Evolutionary conservation across 2,797 vertebrate species (phyloP).

Genomic region (Peromyscus attwateri): DNA sequence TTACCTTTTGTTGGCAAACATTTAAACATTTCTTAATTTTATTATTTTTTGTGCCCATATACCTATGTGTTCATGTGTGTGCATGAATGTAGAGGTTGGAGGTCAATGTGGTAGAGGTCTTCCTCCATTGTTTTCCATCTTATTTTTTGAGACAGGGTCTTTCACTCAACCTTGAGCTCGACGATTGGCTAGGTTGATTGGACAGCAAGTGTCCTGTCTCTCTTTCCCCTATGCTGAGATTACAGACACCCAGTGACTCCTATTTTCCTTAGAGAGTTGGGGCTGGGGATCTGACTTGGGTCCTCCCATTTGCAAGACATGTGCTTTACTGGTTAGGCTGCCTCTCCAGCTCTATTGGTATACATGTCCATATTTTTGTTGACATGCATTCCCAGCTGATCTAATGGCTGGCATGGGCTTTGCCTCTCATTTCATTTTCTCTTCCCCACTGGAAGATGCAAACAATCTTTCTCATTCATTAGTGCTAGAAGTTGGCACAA

Average conservation of each 20-base stretch:
- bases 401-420: neutral
- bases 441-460: neutral
- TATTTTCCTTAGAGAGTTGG: neutral
- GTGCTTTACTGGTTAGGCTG: rapidly evolving
- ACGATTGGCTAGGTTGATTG: neutral
- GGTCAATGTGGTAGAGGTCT: neutral
- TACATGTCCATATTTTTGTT: neutral
- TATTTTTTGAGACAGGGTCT: neutral
- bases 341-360: neutral
- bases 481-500: neutral
- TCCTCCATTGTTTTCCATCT: neutral
- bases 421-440: neutral
- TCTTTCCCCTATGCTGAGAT: neutral
- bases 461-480: neutral
- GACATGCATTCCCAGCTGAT: neutral
- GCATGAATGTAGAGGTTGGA: neutral
- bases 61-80: neutral
- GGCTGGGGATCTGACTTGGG: neutral
- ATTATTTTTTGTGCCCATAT: neutral
- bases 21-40: neutral
- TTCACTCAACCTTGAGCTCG: neutral
- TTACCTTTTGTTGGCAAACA: neutral
- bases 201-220: neutral
- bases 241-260: neutral
- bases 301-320: neutral